Percentiles rank a stretch among this genome's conserved stretches.
Conservation (phyloP, 2,888 invertebrate species). For the Leucophora obtusa region DNA sequence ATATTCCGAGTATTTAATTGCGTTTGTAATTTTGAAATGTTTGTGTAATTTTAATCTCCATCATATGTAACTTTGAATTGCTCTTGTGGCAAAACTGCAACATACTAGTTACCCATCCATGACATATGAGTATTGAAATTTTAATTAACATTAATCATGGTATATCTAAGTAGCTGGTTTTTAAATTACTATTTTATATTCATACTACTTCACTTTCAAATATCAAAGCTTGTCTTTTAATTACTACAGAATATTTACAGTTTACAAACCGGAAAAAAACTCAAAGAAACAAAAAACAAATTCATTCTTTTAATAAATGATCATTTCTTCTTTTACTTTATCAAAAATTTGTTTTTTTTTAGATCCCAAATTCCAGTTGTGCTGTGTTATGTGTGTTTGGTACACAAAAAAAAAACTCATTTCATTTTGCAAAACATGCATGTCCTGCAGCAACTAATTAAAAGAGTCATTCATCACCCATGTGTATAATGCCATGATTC, state of each 20-base stretch:
- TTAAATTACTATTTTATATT: neutral
- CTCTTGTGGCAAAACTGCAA: no score
- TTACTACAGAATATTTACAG: slow-evolving; percentile 29
- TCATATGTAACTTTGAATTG: no score
- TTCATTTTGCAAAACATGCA: slow-evolving; percentile 76
- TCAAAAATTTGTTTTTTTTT: neutral
- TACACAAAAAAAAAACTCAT: slow-evolving; percentile 40
- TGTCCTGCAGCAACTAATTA: slow-evolving; percentile 79
- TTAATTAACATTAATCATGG: neutral
- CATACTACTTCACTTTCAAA: neutral
- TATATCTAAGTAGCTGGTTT: no score
- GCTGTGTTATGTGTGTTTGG: neutral
- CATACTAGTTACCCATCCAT: no score
- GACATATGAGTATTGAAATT: no score
- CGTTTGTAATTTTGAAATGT: no score
- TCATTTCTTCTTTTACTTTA: slow-evolving; percentile 34
- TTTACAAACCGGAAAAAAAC: slow-evolving; percentile 3
- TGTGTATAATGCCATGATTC: slow-evolving; percentile 65
- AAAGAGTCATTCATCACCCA: slow-evolving; percentile 79
- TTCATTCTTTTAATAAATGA: slow-evolving; percentile 46
- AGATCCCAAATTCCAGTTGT: neutral
- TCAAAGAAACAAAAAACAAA: neutral
- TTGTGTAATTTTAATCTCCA: no score
- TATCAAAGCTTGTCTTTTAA: slow-evolving; percentile 27
- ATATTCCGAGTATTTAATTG: no score